Evolutionary conservation across 2,113 vertebrate species (phyloP), one percentile per base, ranked within the genome.

Genomic region (Gopherus evgoodei): DNA sequence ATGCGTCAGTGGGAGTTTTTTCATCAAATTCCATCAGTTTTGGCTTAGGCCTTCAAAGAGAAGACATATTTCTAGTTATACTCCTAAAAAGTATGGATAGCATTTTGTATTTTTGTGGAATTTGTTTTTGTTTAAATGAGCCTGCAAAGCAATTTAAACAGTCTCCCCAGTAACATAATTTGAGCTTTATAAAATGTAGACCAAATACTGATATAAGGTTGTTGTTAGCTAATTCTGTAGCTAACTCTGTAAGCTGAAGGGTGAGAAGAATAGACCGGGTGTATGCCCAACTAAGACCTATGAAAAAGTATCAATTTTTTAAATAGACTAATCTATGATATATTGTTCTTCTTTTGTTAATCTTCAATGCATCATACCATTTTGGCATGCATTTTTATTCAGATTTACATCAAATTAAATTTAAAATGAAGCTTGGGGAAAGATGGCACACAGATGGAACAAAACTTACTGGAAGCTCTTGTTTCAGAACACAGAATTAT

Each of bases 71-170:
- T 76, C 38, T 44, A 44, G n/a, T 24, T 76, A 75, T 42, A 25
- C 11, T 44, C 38, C 24, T 42, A 4, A 44, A 75, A 75, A 42
- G 38, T 6, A 44, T 44, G 11, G 38, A 13, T 83, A 62, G 2
- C 82, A 79, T 83, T 86, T 90, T 90, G 38, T 81, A 13, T 42
- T 3, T 1, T 57, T 53, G 4, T 59, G 81, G n/a, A 49, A 11
- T 62, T 81, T 22, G 0, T 59, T 96, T 95, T 53, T 83, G 52
- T 78, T 65, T 76, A 92, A 95, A 90, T n/a, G 69, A 11, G 49
- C 83, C 25, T 83, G 57, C n/a, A 90, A 81, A 91, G 5, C n/a
- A 91, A 87, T 82, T 87, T 86, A 81, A 89, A 35, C 78, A 84
- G 25, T 83, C 44, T 92, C 79, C 52, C 84, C 80, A 52, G 69